These are phyloP conservation scores for Dendrolimus kikuchii DNA, from an alignment of 1,140 invertebrate genomes.

Conservation along the genomic window DNA sequence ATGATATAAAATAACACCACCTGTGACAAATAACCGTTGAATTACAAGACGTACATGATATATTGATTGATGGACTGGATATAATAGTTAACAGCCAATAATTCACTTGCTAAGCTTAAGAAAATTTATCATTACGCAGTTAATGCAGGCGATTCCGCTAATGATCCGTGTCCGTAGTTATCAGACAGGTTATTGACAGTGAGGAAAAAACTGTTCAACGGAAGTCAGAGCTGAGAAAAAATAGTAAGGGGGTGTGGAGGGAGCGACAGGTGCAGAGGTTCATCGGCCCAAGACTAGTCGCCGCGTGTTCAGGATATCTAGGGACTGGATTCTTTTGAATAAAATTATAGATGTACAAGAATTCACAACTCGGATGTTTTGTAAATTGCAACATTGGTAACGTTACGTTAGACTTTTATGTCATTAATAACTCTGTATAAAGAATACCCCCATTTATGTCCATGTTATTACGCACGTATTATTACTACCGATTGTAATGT, in stretches of 20 bases:
- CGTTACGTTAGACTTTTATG: not conserved
- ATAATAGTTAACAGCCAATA: too few relatives aligned
- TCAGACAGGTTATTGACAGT: slow-evolving; percentile 59
- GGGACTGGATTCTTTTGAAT: slow-evolving; percentile 32
- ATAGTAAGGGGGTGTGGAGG: slow-evolving; percentile 46
- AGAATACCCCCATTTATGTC: too few relatives aligned
- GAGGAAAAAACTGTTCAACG: slow-evolving; percentile 57
- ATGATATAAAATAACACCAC: too few relatives aligned
- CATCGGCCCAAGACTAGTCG: slow-evolving; percentile 43
- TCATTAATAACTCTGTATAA: too few relatives aligned
- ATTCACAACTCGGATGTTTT: too few relatives aligned
- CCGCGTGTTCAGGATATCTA: slow-evolving; percentile 27
- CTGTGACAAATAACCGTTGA: too few relatives aligned
- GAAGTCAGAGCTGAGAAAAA: slow-evolving; percentile 61
- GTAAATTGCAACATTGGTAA: slow-evolving; percentile 4
- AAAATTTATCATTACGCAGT: not conserved
- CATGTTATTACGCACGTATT: too few relatives aligned
- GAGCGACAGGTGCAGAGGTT: slow-evolving; percentile 54
- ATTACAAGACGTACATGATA: too few relatives aligned
- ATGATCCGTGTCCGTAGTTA: slow-evolving; percentile 59
- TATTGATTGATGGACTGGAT: too few relatives aligned
- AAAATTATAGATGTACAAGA: too few relatives aligned
- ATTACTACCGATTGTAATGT: too few relatives aligned
- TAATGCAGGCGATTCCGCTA: slow-evolving; percentile 42
- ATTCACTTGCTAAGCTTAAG: too few relatives aligned